Conservation (phyloP, 2,113 vertebrate genomes). For the Scophthalmus maximus region DNA sequence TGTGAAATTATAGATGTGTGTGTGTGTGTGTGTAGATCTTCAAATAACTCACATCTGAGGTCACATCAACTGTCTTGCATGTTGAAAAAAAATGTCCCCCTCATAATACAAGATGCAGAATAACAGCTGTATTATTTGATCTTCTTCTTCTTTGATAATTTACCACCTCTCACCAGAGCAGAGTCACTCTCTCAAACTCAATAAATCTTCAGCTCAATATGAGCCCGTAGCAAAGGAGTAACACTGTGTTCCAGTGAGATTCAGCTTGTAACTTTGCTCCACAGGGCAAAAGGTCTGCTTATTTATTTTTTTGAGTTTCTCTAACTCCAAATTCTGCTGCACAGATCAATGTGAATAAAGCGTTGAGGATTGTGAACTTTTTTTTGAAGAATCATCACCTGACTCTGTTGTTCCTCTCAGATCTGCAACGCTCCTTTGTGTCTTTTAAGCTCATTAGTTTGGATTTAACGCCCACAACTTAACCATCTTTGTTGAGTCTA, state of each 20-base stretch:
- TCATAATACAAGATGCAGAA: not conserved
- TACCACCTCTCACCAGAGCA: not conserved
- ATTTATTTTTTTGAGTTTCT: not conserved
- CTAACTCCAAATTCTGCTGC: not conserved
- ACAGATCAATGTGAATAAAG: too few species aligned
- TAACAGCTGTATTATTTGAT: constrained; percentile 5
- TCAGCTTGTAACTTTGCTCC: not conserved
- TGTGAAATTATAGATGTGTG: not conserved
- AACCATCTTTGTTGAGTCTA: too few species aligned
- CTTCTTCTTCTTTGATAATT: constrained; percentile 3
- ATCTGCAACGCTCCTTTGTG: too few species aligned
- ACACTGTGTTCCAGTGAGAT: not conserved
- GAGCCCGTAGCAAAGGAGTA: not conserved
- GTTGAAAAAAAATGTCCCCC: not conserved
- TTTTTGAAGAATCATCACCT: too few species aligned
- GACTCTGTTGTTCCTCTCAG: too few species aligned
- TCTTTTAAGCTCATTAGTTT: too few species aligned
- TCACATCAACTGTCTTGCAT: not conserved
- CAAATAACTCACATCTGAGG: constrained; percentile 28
- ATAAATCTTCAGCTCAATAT: not conserved
- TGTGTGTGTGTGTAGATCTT: not conserved
- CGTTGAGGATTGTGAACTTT: too few species aligned
- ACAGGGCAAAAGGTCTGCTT: not conserved
- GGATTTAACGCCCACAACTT: too few species aligned
- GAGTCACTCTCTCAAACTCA: not conserved